Percentiles rank a stretch among this genome's conserved stretches.
These are phyloP conservation scores for Junco hyemalis DNA, from an alignment of 2,113 vertebrate species.

Conservation along the genomic window DNA sequence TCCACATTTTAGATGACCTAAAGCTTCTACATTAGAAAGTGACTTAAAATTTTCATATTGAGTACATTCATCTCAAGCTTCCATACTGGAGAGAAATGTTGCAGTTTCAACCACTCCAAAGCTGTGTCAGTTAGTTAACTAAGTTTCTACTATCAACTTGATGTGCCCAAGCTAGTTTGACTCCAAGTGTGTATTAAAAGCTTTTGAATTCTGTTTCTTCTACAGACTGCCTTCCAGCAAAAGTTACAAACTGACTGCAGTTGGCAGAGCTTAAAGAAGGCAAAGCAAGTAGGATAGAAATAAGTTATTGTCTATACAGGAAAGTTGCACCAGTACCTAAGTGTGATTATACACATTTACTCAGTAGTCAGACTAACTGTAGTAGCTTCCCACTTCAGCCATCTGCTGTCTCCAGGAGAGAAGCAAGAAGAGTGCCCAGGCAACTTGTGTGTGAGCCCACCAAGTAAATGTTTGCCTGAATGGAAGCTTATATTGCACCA, in stretches of 20 bases:
- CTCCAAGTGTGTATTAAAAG: neutral
- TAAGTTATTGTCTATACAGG: slow-evolving; percentile 40
- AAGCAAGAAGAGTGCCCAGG: neutral
- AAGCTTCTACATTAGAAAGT: neutral
- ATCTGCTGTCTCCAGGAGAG: slow-evolving; percentile 30
- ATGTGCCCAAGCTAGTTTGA: neutral
- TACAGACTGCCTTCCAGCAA: neutral
- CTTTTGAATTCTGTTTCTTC: neutral
- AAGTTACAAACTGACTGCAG: neutral
- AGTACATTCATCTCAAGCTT: neutral
- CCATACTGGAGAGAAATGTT: neutral
- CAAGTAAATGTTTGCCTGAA: neutral
- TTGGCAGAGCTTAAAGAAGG: slow-evolving; percentile 6
- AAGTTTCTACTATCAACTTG: neutral
- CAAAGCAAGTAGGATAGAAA: slow-evolving; percentile 5
- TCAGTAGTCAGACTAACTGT: slow-evolving; percentile 50
- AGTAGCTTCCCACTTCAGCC: slow-evolving; percentile 59
- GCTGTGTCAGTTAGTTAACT: neutral
- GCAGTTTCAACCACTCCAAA: neutral
- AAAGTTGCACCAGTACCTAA: neutral
- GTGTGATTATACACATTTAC: slow-evolving; percentile 32
- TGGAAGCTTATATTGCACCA: neutral
- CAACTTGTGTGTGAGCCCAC: neutral
- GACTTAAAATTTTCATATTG: neutral
- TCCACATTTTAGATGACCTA: neutral